Conservation (phyloP, 2,113 vertebrate genomes). For the Myodes glareolus region DNA sequence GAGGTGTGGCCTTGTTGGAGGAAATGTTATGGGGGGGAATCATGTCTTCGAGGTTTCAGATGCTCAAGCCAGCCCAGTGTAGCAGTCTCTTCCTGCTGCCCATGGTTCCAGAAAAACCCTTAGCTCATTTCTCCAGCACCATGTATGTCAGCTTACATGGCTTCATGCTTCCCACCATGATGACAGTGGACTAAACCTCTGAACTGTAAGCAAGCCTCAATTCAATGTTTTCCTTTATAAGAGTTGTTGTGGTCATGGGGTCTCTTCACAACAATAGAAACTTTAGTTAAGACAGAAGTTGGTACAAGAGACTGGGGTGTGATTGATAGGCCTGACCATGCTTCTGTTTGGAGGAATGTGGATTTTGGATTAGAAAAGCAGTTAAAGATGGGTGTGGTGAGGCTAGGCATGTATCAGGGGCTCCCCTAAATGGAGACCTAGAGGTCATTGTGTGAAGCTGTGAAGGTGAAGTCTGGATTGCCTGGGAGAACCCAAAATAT, state of each 20-base stretch:
- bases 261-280: neutral
- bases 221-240: neutral
- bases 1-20: neutral
- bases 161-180: neutral
- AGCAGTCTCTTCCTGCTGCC: neutral
- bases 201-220: neutral
- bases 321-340: neutral
- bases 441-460: neutral
- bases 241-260: neutral
- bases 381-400: neutral
- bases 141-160: neutral
- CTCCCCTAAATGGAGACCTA: neutral
- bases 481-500: neutral
- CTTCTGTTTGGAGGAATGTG: neutral
- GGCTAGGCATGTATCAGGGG: neutral
- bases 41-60: neutral
- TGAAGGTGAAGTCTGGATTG: neutral
- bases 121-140: neutral
- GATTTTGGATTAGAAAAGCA: neutral
- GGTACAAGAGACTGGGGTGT: neutral
- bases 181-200: neutral
- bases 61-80: neutral
- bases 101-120: neutral
- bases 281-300: neutral
- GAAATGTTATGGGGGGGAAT: neutral